Conservation (phyloP, 2,113 vertebrate species). For the Myotis brandtii region DNA sequence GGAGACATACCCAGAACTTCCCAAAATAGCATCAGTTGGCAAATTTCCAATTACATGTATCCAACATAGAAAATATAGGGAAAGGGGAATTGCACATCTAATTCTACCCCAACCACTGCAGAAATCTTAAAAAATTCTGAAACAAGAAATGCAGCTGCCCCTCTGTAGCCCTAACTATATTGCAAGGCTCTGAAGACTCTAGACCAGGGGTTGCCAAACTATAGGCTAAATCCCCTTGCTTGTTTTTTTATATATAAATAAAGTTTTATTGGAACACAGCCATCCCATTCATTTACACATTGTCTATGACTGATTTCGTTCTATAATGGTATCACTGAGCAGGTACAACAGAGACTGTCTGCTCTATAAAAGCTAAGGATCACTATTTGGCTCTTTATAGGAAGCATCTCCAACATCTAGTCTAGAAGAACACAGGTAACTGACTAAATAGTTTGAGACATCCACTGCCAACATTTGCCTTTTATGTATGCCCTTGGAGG, state of each 20-base stretch:
- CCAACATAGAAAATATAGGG: neutral
- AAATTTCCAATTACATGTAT: neutral
- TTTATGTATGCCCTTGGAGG: neutral
- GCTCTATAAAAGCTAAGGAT: neutral
- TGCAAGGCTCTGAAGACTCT: neutral
- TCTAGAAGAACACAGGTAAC: neutral
- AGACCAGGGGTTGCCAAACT: neutral
- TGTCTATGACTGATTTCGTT: neutral
- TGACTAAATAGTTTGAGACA: neutral
- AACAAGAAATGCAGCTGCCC: neutral
- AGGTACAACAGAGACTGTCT: neutral
- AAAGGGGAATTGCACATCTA: neutral
- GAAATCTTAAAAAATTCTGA: neutral
- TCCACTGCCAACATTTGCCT: neutral
- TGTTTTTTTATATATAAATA: neutral
- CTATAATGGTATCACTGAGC: neutral
- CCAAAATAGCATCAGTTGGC: neutral
- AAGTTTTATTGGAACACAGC: neutral
- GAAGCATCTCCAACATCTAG: neutral
- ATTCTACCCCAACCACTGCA: neutral
- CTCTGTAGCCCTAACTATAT: neutral
- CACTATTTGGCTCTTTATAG: neutral
- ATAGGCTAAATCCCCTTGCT: neutral
- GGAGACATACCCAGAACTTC: neutral
- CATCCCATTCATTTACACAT: neutral